These are phyloP conservation scores for Trachelus iudaicus DNA, from an alignment of 2,888 invertebrate species.

Conservation along the genomic window DNA sequence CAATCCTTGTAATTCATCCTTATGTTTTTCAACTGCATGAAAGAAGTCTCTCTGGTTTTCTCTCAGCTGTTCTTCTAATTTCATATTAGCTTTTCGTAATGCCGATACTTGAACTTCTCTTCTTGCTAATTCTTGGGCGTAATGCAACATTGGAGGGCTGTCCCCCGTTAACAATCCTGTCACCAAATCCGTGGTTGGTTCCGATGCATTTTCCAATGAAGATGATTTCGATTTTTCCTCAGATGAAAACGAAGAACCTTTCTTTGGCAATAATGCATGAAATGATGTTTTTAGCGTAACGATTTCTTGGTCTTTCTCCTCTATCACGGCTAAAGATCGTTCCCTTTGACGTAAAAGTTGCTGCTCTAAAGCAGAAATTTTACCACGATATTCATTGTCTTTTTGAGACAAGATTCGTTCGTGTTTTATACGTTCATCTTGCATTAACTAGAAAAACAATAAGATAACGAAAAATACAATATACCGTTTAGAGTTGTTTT, in stretches of 20 bases:
- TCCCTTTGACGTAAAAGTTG: constrained; percentile 83
- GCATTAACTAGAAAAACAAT: constrained; percentile 36
- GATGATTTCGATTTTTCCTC: constrained; percentile 40
- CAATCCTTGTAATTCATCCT: constrained; percentile 52
- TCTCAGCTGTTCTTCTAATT: constrained; percentile 60
- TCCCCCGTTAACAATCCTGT: constrained; percentile 67
- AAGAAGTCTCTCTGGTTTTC: constrained; percentile 60
- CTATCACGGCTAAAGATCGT: constrained; percentile 79
- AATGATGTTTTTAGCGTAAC: constrained; percentile 71
- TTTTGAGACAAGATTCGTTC: constrained; percentile 54
- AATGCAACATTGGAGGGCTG: constrained; percentile 82
- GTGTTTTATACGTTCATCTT: constrained; percentile 52
- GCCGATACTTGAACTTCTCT: constrained; percentile 82
- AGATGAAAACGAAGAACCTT: constrained; percentile 55
- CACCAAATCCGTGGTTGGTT: constrained; percentile 49
- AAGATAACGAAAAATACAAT: constrained; percentile 6
- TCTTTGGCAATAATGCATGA: constrained; percentile 67
- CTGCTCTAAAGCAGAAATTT: constrained; percentile 74
- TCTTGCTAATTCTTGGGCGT: constrained; percentile 83
- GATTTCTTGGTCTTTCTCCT: constrained; percentile 84
- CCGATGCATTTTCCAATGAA: constrained; percentile 49
- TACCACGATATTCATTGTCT: constrained; percentile 69
- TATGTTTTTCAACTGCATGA: constrained; percentile 52
- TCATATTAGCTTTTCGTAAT: constrained; percentile 79
- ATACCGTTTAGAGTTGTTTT: neutral